A percentile compares a stretch with the other conserved stretches of the same genome.
Evolutionary conservation across 2,888 invertebrate genomes (phyloP).

Genomic region (Onchidella celtica): DNA sequence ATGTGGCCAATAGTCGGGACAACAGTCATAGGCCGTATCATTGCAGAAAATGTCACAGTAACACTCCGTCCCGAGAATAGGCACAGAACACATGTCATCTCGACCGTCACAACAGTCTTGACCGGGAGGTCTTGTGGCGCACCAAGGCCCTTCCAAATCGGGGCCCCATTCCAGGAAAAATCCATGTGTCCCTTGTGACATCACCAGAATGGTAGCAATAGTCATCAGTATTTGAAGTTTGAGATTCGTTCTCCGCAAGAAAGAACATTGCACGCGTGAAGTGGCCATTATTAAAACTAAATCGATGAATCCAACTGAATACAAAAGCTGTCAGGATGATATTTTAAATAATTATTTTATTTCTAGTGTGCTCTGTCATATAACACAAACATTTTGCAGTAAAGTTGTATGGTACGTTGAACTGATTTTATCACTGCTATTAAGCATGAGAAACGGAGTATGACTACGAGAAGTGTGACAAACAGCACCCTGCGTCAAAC

Average conservation of each 20-base stretch:
- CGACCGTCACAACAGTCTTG: slow-evolving; percentile 85
- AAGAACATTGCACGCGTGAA: not conserved
- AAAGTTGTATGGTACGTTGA: too few relatives aligned
- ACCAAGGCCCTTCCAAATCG: slow-evolving; percentile 69
- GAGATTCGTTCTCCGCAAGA: not conserved
- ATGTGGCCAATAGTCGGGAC: slow-evolving; percentile 91
- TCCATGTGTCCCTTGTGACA: not conserved
- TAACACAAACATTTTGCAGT: too few relatives aligned
- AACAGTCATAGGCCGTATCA: slow-evolving; percentile 89
- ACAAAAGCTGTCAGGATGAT: too few relatives aligned
- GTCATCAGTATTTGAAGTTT: not conserved
- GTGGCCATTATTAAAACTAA: not conserved
- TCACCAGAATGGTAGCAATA: not conserved
- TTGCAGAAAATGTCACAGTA: slow-evolving; percentile 98
- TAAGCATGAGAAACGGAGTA: too few relatives aligned
- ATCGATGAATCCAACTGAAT: too few relatives aligned
- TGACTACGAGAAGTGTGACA: too few relatives aligned
- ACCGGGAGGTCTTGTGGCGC: slow-evolving; percentile 61
- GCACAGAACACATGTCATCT: slow-evolving; percentile 89
- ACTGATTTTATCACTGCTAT: too few relatives aligned
- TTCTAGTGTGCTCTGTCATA: too few relatives aligned
- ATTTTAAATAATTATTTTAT: too few relatives aligned
- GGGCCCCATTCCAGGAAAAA: slow-evolving; percentile 62
- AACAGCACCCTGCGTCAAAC: too few relatives aligned
- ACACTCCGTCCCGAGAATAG: slow-evolving; percentile 90